phyloP scores from a whole-genome alignment of 2,797 vertebrate genomes.

The Jordanella pulchra region DNA sequence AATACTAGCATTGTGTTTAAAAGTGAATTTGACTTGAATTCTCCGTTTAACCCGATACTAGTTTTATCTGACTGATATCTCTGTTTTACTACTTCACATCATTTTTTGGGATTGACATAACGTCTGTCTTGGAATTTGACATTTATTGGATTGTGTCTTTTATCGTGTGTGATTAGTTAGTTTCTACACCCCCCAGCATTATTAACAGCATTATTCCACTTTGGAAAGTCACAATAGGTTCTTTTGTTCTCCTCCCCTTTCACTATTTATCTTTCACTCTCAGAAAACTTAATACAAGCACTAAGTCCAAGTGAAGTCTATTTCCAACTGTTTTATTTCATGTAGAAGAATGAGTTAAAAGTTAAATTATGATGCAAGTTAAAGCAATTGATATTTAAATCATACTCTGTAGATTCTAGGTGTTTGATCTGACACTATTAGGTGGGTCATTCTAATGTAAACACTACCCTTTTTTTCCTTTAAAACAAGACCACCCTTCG shows the following conservation, averaged over 20 bases:
- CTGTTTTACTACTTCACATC: not conserved
- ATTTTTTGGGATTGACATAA: not conserved
- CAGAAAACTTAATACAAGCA: conserved; percentile 32
- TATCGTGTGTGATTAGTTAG: conserved; percentile 10
- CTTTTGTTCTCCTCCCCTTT: conserved; percentile 16
- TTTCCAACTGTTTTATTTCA: conserved; percentile 40
- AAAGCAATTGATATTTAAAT: no score
- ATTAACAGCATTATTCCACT: conserved; percentile 10
- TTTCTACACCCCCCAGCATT: conserved; percentile 4
- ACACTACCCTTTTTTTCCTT: conserved; percentile 48
- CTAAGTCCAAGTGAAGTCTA: conserved; percentile 32
- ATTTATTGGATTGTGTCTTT: not conserved
- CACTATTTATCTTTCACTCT: conserved; percentile 7
- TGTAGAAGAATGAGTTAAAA: conserved; percentile 20
- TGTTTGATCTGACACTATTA: not conserved
- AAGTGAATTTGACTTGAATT: not conserved
- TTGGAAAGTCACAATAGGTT: conserved; percentile 2
- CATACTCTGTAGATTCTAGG: no score
- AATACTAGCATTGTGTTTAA: not conserved
- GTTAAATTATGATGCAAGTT: conserved; percentile 7
- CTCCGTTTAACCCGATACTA: not conserved
- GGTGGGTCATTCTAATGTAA: conserved; percentile 20
- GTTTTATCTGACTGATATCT: not conserved
- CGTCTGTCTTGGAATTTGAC: not conserved
- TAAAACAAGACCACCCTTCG: conserved; percentile 16